Evolutionary conservation across 2,113 vertebrate genomes (phyloP).

Genomic region (Hippocampus comes): DNA sequence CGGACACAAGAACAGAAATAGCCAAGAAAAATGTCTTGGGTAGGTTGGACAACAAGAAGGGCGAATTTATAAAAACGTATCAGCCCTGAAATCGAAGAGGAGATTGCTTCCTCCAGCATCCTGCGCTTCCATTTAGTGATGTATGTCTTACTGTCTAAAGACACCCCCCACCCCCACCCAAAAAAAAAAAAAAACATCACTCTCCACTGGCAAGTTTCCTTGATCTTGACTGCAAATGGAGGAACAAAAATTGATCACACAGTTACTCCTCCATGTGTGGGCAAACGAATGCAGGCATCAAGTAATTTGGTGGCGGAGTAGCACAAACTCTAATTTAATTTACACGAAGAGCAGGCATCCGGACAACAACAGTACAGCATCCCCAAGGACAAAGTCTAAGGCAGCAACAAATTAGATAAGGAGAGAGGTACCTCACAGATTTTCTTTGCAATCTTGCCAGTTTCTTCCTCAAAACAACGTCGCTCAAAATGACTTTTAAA

Average conservation of each 20-base stretch:
- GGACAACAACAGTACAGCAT: slow-evolving; percentile 14
- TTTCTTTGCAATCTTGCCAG: background rate
- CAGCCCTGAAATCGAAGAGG: slow-evolving; percentile 1
- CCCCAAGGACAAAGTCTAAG: slow-evolving; percentile 61
- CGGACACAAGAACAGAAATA: background rate
- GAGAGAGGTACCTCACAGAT: slow-evolving; percentile 6
- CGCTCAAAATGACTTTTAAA: background rate
- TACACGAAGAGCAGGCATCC: slow-evolving; percentile 39
- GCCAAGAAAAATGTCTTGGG: background rate
- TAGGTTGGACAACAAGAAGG: background rate
- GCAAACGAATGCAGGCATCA: slow-evolving; percentile 16
- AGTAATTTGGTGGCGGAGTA: slow-evolving; percentile 43
- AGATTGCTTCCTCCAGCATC: background rate
- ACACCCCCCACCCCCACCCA: background rate
- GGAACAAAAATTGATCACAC: slow-evolving; percentile 10
- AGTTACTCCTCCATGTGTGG: slow-evolving; percentile 21
- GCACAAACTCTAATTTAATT: slow-evolving; percentile 56
- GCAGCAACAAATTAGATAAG: slow-evolving; percentile 52
- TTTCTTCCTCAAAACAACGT: background rate
- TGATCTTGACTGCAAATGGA: slow-evolving; percentile 8
- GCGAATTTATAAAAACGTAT: background rate
- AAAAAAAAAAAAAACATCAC: slow-evolving; percentile 2
- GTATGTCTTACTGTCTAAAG: background rate
- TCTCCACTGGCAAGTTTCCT: slow-evolving; percentile 2
- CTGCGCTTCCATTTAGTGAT: slow-evolving; percentile 4